Evolutionary conservation across 2,888 invertebrate genomes (phyloP), one percentile per base, ranked within the genome.

Genomic region (Kuschelorhynchus macadamiae): DNA sequence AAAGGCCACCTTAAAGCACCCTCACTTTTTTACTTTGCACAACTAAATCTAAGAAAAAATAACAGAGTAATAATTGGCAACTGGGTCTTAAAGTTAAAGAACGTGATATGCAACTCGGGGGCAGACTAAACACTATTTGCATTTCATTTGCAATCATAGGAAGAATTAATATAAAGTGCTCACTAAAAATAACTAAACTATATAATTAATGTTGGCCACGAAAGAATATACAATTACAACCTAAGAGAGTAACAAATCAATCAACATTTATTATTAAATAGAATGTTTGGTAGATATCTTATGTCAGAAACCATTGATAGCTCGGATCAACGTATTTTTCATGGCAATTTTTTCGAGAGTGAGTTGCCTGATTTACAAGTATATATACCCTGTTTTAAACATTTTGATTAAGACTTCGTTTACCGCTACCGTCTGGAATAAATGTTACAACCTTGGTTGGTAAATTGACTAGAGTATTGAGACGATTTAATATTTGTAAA

Each of bases 161-260:
- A 57, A 61, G 50, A 44, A 61, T 52, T 52, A 61, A 52, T 33
- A 33, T 44, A 33, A 59, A 60, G 53, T 53, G 53, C 53, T 42
- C 30, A 49, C 14, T 17, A 41, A 14, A 46, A 59, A 50, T 42
- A 50, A 44, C 36, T 66, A 66, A 60, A 59, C 39, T 16, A n/a
- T n/a, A n/a, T n/a, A n/a, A n/a, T 46, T 60, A 66, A 66, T 25
- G 47, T 66, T 66, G 66, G 59, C 66, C 52, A 53, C 66, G 59
- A 47, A 66, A 66, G 41, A 59, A 52, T 52, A 44, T 44, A 46
- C 21, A 36, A 36, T 50, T 66, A 66, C 66, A 66, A 67, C 61
- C 67, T 61, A 67, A 44, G 44, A 53, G 67, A 61, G 61, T 62
- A 61, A 56, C 55, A 55, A 67, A 66, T 66, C 52, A 52, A 65